These are phyloP conservation scores for Cnemophilus loriae DNA, from an alignment of 2,113 vertebrate genomes.

Conservation along the genomic window DNA sequence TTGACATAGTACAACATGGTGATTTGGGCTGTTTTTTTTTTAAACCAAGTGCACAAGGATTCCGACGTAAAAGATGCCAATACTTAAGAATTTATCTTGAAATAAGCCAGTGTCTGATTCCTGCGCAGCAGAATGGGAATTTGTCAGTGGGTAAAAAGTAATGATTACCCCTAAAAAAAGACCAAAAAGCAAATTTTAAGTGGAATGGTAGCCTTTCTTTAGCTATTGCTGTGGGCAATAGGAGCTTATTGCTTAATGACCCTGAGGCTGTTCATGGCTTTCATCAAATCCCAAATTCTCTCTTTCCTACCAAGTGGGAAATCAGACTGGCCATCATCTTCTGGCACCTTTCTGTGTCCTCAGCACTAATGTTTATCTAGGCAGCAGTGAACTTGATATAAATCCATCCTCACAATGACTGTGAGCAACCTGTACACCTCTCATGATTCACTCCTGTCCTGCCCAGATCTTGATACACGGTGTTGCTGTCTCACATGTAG, in stretches of 20 bases:
- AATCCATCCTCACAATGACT: background rate
- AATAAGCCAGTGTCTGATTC: background rate
- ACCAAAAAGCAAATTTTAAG: background rate
- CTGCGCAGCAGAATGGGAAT: background rate
- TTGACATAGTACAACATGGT: background rate
- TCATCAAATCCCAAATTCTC: background rate
- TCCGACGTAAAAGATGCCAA: background rate
- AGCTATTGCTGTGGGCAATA: background rate
- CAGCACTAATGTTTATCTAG: background rate
- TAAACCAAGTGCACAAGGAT: background rate
- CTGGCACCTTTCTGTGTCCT: background rate
- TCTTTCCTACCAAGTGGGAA: background rate
- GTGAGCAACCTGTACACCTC: background rate
- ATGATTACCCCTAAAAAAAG: background rate
- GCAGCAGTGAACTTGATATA: background rate
- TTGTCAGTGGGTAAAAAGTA: background rate
- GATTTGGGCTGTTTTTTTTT: background rate
- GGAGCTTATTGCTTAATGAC: background rate
- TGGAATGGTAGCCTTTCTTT: background rate
- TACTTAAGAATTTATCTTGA: background rate
- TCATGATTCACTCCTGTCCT: background rate
- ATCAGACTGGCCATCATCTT: background rate
- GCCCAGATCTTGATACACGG: background rate
- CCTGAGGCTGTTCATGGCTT: background rate
- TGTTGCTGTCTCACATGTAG: accelerated